Conservation (phyloP, 2,113 vertebrate species). For the Origma solitaria region DNA sequence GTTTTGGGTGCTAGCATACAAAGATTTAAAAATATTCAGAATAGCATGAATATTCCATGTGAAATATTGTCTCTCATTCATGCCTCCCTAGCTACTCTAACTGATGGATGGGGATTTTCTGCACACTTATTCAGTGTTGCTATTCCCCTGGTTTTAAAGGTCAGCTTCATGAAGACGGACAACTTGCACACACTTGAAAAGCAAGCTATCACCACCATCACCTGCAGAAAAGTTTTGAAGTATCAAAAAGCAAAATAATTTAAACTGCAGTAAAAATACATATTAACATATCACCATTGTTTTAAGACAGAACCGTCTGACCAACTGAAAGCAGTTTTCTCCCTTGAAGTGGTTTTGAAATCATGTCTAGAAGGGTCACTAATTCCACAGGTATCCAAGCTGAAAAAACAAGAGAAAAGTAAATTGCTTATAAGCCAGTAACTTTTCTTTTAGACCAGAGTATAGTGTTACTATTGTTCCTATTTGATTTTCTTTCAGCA, state of each 20-base stretch:
- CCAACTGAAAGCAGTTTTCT: conserved; percentile 31
- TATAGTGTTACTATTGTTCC: neutral
- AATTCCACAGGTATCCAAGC: conserved; percentile 17
- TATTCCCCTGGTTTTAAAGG: neutral
- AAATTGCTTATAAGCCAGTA: neutral
- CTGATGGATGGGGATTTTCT: neutral
- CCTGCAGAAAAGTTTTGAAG: neutral
- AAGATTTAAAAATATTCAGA: neutral
- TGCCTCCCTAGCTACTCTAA: neutral
- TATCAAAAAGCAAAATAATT: neutral
- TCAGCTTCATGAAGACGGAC: neutral
- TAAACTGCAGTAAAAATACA: neutral
- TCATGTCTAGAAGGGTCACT: conserved; percentile 22
- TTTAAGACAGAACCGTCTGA: neutral
- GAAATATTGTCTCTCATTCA: neutral
- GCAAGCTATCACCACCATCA: neutral
- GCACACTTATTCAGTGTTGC: neutral
- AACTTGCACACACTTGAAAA: neutral
- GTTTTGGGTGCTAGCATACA: neutral
- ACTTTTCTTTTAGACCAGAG: neutral
- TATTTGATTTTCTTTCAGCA: neutral
- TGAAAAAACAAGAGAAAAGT: conserved; percentile 34
- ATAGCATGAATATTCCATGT: neutral
- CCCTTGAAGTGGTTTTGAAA: neutral
- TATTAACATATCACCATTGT: neutral